These are phyloP conservation scores for Euleptes europaea DNA, from an alignment of 2,113 vertebrate genomes.

Conservation along the genomic window DNA sequence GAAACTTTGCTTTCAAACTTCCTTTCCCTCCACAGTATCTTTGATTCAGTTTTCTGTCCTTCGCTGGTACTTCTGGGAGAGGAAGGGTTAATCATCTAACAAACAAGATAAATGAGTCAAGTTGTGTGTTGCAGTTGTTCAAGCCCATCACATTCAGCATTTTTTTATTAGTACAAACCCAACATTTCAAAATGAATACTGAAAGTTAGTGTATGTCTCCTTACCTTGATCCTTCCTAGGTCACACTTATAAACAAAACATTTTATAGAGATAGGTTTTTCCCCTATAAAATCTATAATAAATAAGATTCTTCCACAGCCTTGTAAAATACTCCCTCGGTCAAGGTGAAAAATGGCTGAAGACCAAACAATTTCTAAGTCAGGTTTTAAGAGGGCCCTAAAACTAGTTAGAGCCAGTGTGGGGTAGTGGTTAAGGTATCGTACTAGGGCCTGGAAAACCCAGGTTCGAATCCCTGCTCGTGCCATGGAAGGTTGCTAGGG, in stretches of 20 bases:
- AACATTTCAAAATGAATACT: conserved; percentile 52
- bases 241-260: conserved; percentile 52
- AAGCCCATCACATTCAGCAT: conserved; percentile 13
- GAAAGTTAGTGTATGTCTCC: conserved; percentile 43
- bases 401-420: neutral
- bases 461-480: too few species aligned
- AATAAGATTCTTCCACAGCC: conserved; percentile 34
- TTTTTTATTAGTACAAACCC: conserved; percentile 28
- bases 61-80: neutral
- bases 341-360: neutral
- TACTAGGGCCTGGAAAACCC: too few species aligned
- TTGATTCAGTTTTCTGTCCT: conserved; percentile 31
- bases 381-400: neutral
- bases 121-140: conserved; percentile 5
- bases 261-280: conserved; percentile 29
- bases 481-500: too few species aligned
- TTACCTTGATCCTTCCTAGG: conserved; percentile 19
- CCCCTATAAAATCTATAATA: conserved; percentile 53
- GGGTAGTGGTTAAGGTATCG: too few species aligned
- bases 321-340: conserved; percentile 8
- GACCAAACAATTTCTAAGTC: neutral
- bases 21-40: conserved; percentile 32
- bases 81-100: conserved; percentile 29
- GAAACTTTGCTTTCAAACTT: conserved; percentile 9
- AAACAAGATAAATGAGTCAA: conserved; percentile 29